Conservation (phyloP, 2,888 invertebrate genomes). For the Eristalinus aeneus region DNA sequence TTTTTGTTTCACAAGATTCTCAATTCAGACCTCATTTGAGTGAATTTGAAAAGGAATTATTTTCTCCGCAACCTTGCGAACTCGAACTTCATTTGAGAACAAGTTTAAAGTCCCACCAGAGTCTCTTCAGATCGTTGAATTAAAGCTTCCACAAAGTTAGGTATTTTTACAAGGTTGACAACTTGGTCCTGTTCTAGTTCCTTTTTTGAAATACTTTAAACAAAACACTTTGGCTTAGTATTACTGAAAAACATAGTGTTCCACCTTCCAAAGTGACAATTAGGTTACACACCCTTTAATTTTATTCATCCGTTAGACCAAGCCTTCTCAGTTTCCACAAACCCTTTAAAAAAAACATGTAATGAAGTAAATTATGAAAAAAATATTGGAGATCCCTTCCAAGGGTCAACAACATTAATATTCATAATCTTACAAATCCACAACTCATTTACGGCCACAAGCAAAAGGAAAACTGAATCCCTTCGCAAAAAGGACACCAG, state of each 20-base stretch:
- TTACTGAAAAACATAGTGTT: too few species aligned
- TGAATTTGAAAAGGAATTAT: too few species aligned
- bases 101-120: too few species aligned
- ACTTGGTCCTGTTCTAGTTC: not conserved
- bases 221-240: too few species aligned
- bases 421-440: constrained; percentile 18
- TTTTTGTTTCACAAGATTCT: not conserved
- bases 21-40: not conserved
- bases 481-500: not conserved
- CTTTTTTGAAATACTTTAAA: too few species aligned
- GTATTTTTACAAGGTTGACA: not conserved
- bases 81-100: too few species aligned
- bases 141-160: too few species aligned
- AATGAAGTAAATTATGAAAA: not conserved
- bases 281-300: too few species aligned
- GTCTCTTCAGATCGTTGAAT: too few species aligned
- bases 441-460: constrained; percentile 2
- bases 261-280: not conserved
- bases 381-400: not conserved
- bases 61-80: too few species aligned
- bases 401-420: constrained; percentile 35
- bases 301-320: not conserved
- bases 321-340: not conserved
- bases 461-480: not conserved
- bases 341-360: not conserved